Percentiles rank a stretch among this genome's conserved stretches.
Evolutionary conservation across 2,113 vertebrate genomes (phyloP).

Genomic region (Oreochromis tanganicae): DNA sequence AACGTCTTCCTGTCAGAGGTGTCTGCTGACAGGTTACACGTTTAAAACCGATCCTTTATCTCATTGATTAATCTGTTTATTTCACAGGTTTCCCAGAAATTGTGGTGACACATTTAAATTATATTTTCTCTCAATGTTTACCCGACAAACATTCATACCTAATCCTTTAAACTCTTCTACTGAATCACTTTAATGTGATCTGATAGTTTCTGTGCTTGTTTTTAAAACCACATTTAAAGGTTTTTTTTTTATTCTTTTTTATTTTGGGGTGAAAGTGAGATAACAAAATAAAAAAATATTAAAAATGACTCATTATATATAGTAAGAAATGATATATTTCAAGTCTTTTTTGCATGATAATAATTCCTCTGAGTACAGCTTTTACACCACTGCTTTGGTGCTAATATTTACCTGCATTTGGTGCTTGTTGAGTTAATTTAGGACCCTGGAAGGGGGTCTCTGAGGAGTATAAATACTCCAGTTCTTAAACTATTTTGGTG

Average conservation of each 20-base stretch:
- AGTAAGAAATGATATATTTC: rapidly evolving
- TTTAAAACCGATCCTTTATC: not conserved
- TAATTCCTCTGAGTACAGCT: not conserved
- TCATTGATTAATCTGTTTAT: not conserved
- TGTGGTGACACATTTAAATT: not conserved
- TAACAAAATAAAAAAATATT: not conserved
- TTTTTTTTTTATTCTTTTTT: rapidly evolving
- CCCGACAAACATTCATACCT: not conserved
- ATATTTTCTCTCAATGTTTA: not conserved
- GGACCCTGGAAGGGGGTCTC: not conserved
- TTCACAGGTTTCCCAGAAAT: not conserved
- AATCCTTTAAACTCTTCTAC: not conserved
- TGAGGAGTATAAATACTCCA: not conserved
- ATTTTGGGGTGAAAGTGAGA: not conserved
- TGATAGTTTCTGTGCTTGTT: rapidly evolving
- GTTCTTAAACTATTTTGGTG: not conserved
- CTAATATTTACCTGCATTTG: rapidly evolving
- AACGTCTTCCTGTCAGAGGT: not conserved
- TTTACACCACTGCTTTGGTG: not conserved
- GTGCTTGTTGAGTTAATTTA: not conserved
- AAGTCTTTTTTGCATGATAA: not conserved
- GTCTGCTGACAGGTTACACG: not conserved
- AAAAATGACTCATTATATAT: rapidly evolving
- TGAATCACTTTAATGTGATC: not conserved
- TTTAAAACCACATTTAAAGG: not conserved